Evolutionary conservation across 2,113 vertebrate genomes (phyloP), one percentile per base, ranked within the genome.

Genomic region (Pseudopipra pipra): DNA sequence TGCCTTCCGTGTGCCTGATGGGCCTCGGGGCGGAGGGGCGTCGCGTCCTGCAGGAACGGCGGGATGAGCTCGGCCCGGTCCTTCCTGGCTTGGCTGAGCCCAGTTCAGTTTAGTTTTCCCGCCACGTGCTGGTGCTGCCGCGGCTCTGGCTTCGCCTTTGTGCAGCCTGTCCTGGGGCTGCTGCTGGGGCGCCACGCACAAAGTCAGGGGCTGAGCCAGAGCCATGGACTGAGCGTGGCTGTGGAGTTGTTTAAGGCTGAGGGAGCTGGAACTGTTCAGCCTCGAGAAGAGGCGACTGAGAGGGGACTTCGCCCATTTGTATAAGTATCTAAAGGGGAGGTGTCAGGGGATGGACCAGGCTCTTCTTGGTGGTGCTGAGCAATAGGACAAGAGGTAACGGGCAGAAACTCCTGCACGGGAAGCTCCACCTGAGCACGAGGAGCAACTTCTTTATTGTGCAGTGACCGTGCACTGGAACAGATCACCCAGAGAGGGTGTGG

Each of bases 21-120:
- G 35, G 3, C 5, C 0, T 1, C 0, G 33, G 20, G 8, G 6
- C 1, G 15, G 14, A 1, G 30, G 5, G 0, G 14, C 25, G 12
- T 2, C 2, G 12, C 3, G 20, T 16, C 5, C 2, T 2, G 2
- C 1, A 4, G 8, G 44, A 11, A 4, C 5, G 9, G 24, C 7
- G 21, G 46, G 22, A 23, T 10, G 4, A 1, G 1, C 3, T 19
- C 3, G 2, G 3, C 16, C 21, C 17, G 3, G 31, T 4, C 11
- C 37, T 11, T 10, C 39, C 2, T 0, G 23, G 47, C 7, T 8
- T 10, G 12, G 47, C 23, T 24, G 23, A 49, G 47, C 23, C 7
- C 39, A 41, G 39, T 41, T 49, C 13, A 25, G 12, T 49, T 49
- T 49, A 49, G 23, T 24, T 49, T 7, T 49, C 47, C 47, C 1